Conservation (phyloP, 1,140 invertebrate species). For the Nasonia vitripennis region DNA sequence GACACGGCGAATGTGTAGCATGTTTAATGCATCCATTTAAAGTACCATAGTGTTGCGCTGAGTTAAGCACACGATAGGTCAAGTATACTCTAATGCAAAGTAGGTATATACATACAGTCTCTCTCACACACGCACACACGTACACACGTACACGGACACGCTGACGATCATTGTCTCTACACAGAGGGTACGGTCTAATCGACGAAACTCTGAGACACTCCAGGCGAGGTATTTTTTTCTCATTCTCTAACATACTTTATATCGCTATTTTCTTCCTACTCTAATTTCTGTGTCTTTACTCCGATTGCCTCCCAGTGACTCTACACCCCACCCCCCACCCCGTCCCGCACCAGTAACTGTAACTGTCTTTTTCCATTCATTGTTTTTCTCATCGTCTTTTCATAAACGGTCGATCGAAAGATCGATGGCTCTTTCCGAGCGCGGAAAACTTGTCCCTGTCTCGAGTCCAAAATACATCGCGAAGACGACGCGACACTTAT, state of each 20-base stretch:
- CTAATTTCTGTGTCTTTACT: too few relatives aligned
- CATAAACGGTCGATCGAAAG: background rate
- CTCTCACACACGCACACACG: background rate
- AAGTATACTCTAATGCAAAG: constrained; percentile 49
- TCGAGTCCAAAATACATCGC: background rate
- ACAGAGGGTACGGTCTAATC: too few relatives aligned
- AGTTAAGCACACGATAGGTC: constrained; percentile 40
- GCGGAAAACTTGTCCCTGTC: background rate
- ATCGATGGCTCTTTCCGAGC: background rate
- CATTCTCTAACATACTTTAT: too few relatives aligned
- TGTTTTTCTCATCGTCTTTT: constrained; percentile 11
- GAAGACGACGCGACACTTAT: background rate
- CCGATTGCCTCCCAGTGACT: too few relatives aligned
- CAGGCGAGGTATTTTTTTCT: too few relatives aligned
- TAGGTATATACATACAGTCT: constrained; percentile 50
- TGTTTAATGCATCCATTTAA: constrained; percentile 32
- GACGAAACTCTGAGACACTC: too few relatives aligned
- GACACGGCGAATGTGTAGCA: constrained; percentile 43
- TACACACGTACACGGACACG: background rate
- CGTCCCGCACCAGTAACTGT: too few relatives aligned
- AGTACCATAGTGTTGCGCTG: constrained; percentile 42
- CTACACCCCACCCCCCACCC: too few relatives aligned
- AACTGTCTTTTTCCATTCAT: background rate
- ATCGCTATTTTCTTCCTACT: too few relatives aligned
- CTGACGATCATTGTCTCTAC: background rate